Evolutionary conservation across 2,888 invertebrate genomes (phyloP).

Genomic region (Linnaemya vulpina): DNA sequence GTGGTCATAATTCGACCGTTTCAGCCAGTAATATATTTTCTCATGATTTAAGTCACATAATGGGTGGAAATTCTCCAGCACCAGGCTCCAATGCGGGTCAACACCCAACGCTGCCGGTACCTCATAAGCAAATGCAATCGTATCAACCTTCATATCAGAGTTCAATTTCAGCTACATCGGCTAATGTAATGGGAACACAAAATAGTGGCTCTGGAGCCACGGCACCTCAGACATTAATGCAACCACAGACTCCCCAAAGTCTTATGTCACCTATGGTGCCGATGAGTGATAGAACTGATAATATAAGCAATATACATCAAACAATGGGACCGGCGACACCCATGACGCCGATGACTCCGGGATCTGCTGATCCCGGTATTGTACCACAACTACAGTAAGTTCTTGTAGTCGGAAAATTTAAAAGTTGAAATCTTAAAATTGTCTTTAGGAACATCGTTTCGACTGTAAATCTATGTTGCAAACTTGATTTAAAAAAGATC

Average conservation of each 20-base stretch:
- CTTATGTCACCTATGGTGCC: constrained; percentile 92
- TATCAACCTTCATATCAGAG: constrained; percentile 88
- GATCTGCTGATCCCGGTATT: constrained; percentile 96
- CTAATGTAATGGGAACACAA: constrained; percentile 33
- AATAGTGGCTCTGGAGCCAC: constrained; percentile 75
- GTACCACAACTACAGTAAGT: constrained; percentile 88
- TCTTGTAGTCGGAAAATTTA: not conserved
- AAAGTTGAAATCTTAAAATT: constrained; percentile 36
- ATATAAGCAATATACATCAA: constrained; percentile 82
- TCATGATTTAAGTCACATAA: constrained; percentile 83
- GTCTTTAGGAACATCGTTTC: constrained; percentile 96
- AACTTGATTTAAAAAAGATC: constrained; percentile 97
- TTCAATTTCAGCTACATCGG: constrained; percentile 58
- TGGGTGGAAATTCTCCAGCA: constrained; percentile 77
- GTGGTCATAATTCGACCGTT: constrained; percentile 43
- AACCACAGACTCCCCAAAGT: constrained; percentile 96
- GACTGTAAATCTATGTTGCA: constrained; percentile 97
- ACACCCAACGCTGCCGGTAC: constrained; percentile 83
- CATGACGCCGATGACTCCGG: constrained; percentile 95
- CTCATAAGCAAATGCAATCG: constrained; percentile 89
- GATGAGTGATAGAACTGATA: constrained; percentile 82
- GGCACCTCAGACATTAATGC: constrained; percentile 93
- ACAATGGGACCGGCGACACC: constrained; percentile 90
- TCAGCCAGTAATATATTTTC: constrained; percentile 71
- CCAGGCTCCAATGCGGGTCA: constrained; percentile 64